phyloP scores from a whole-genome alignment of 2,113 vertebrate species.

The Sisor rabdophorus region DNA sequence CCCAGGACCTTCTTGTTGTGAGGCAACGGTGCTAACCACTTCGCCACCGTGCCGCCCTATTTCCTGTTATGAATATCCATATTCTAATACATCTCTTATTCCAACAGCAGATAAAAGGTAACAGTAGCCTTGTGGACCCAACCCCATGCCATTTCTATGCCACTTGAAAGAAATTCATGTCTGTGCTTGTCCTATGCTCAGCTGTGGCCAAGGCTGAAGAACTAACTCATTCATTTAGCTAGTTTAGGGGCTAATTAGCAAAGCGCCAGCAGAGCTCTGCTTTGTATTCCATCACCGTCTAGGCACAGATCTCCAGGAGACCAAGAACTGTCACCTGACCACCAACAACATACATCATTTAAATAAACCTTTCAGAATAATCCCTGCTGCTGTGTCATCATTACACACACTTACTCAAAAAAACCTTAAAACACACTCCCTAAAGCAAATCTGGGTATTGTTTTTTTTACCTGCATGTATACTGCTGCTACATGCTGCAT shows the following conservation, averaged over 20 bases:
- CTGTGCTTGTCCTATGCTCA: conserved; percentile 50
- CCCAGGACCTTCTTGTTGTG: too few relatives aligned
- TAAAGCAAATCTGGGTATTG: neutral
- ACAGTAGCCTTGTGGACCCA: neutral
- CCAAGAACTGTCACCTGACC: conserved; percentile 52
- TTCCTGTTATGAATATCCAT: neutral
- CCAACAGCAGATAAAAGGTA: neutral
- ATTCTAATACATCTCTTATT: neutral
- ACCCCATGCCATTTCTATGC: conserved; percentile 21
- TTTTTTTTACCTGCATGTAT: neutral
- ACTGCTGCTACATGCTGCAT: conserved; percentile 17
- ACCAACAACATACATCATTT: conserved; percentile 44
- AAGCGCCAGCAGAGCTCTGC: conserved; percentile 45
- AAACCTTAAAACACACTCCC: neutral
- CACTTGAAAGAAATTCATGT: conserved; percentile 28
- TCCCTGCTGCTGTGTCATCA: conserved; percentile 25
- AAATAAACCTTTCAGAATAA: conserved; percentile 35
- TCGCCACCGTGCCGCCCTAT: too few relatives aligned
- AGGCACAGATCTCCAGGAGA: conserved; percentile 38
- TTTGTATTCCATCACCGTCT: conserved; percentile 53
- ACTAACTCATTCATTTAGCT: conserved; percentile 64
- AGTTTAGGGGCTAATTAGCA: conserved; percentile 44
- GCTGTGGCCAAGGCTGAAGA: conserved; percentile 58
- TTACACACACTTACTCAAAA: neutral
- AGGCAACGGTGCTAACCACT: too few relatives aligned